Evolutionary conservation across 2,113 vertebrate species (phyloP).

Genomic region (Malaclemys terrapin): DNA sequence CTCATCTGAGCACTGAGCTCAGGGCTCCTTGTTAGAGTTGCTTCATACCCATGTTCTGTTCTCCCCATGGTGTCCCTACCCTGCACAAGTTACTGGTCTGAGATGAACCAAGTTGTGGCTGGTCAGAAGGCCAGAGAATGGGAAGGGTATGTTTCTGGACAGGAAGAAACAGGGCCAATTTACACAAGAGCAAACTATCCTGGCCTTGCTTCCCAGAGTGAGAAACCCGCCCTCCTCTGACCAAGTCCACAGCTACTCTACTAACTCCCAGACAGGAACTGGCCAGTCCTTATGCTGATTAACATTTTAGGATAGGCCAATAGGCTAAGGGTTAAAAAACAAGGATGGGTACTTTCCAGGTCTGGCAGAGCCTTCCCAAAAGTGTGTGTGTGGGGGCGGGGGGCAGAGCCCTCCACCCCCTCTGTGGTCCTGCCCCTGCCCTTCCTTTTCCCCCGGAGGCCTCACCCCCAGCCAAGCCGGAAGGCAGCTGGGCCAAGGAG

Average conservation of each 20-base stretch:
- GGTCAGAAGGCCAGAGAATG: background rate
- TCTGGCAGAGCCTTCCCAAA: no score
- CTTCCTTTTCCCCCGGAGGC: no score
- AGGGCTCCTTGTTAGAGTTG: background rate
- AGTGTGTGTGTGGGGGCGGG: no score
- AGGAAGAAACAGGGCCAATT: background rate
- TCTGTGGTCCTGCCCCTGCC: no score
- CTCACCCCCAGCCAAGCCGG: no score
- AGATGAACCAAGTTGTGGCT: background rate
- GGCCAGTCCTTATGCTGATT: background rate
- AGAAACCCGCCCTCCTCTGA: background rate
- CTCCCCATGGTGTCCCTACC: background rate
- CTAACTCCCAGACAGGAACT: background rate
- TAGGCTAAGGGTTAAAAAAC: background rate
- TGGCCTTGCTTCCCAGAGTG: background rate
- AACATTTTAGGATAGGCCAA: background rate
- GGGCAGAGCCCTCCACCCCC: no score
- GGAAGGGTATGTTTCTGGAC: background rate
- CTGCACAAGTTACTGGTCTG: background rate
- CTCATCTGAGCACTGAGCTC: background rate
- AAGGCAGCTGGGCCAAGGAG: no score
- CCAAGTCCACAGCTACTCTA: background rate
- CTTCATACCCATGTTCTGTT: background rate
- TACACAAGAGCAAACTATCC: background rate
- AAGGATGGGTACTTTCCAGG: background rate